phyloP scores from a whole-genome alignment of 2,797 vertebrate genomes.

The Coregonus ussuriensis region DNA sequence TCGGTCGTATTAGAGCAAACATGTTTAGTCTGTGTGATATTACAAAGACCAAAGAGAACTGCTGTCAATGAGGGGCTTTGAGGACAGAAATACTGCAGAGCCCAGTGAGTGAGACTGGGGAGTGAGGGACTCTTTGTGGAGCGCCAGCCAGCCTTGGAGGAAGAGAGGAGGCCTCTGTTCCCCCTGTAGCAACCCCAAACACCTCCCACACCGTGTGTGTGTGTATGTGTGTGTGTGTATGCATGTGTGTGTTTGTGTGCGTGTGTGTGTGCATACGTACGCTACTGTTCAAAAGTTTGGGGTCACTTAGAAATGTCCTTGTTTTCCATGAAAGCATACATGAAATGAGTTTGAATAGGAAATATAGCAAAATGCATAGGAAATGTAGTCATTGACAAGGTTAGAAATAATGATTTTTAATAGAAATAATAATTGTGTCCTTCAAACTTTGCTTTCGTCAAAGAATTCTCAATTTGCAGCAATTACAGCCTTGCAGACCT shows the following conservation, averaged over 20 bases:
- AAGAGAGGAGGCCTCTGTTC: conserved; percentile 6
- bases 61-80: conserved; percentile 13
- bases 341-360: too few relatives aligned
- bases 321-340: too few relatives aligned
- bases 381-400: too few relatives aligned
- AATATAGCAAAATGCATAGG: too few relatives aligned
- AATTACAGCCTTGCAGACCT: too few relatives aligned
- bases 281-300: too few relatives aligned
- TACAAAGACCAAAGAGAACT: conserved; percentile 14
- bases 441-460: too few relatives aligned
- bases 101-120: conserved; percentile 1
- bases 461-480: too few relatives aligned
- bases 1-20: conserved; percentile 7
- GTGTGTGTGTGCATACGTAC: neutral
- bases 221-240: neutral
- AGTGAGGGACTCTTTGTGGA: neutral
- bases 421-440: too few relatives aligned
- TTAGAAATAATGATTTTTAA: too few relatives aligned
- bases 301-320: too few relatives aligned
- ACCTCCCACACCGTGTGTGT: neutral
- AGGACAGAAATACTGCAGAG: conserved; percentile 17
- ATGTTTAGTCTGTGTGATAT: conserved; percentile 25
- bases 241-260: neutral
- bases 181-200: neutral
- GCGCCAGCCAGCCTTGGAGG: neutral